These are phyloP conservation scores for Aphelocoma californica DNA, from an alignment of 2,797 vertebrate genomes.

Conservation along the genomic window DNA sequence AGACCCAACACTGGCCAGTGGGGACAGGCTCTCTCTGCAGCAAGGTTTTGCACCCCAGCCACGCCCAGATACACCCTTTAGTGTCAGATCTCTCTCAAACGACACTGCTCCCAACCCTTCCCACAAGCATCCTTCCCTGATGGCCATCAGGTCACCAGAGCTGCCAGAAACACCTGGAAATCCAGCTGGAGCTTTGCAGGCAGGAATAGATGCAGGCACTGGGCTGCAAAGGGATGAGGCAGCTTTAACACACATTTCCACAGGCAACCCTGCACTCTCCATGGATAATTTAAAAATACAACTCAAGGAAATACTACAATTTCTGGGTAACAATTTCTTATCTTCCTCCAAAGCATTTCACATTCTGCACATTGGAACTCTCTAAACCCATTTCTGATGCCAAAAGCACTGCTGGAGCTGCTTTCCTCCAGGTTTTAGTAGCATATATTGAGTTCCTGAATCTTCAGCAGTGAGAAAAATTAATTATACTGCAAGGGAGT, in stretches of 20 bases:
- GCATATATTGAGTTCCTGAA: not conserved
- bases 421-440: not conserved
- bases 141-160: not conserved
- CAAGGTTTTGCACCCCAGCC: not conserved
- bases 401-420: not conserved
- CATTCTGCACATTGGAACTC: not conserved
- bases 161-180: not conserved
- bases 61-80: not conserved
- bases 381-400: not conserved
- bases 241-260: not conserved
- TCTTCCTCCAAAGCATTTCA: not conserved
- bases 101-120: not conserved
- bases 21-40: not conserved
- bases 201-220: not conserved
- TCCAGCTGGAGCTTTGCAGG: not conserved
- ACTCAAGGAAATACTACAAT: not conserved
- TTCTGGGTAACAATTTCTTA: not conserved
- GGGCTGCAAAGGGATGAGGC: not conserved
- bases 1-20: fast-evolving
- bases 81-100: not conserved
- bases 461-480: not conserved
- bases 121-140: not conserved
- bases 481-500: not conserved
- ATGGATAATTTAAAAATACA: not conserved
- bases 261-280: not conserved